These are phyloP conservation scores for Notocelia uddmanniana DNA, from an alignment of 2,888 invertebrate genomes.

Conservation along the genomic window DNA sequence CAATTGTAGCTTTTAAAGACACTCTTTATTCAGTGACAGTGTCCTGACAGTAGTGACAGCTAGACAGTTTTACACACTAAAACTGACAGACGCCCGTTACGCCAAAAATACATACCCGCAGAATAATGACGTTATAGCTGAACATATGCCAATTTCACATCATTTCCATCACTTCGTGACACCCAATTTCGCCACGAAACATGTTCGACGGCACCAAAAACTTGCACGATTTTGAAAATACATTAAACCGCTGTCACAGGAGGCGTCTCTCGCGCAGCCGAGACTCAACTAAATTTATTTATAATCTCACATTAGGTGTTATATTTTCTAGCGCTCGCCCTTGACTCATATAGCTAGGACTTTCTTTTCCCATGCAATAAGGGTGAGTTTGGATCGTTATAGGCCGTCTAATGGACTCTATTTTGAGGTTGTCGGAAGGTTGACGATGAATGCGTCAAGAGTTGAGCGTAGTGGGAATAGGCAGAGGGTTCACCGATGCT, in stretches of 20 bases:
- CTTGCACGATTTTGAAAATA: constrained; percentile 30
- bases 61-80: background rate
- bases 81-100: constrained; percentile 10
- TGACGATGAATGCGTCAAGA: constrained; percentile 48
- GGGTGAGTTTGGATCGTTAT: constrained; percentile 42
- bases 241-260: constrained; percentile 25
- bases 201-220: constrained; percentile 6
- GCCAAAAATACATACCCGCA: constrained; percentile 45
- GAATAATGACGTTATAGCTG: constrained; percentile 21
- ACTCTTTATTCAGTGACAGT: background rate
- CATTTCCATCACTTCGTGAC: constrained; percentile 6
- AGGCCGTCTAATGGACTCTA: constrained; percentile 51
- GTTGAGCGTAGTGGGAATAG: background rate
- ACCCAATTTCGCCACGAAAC: background rate
- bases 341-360: constrained; percentile 70
- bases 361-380: constrained; percentile 42
- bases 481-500: constrained; percentile 22
- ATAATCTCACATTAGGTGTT: constrained; percentile 76
- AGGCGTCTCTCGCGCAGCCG: constrained; percentile 55
- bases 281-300: constrained; percentile 79
- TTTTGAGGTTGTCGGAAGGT: constrained; percentile 53
- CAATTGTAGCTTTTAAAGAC: constrained; percentile 17
- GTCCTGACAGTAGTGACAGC: background rate
- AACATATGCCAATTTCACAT: constrained; percentile 13
- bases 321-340: constrained; percentile 78